Base-by-base conservation (phyloP, 2,113 vertebrate species). In the Cryptotis parvus region DNA sequence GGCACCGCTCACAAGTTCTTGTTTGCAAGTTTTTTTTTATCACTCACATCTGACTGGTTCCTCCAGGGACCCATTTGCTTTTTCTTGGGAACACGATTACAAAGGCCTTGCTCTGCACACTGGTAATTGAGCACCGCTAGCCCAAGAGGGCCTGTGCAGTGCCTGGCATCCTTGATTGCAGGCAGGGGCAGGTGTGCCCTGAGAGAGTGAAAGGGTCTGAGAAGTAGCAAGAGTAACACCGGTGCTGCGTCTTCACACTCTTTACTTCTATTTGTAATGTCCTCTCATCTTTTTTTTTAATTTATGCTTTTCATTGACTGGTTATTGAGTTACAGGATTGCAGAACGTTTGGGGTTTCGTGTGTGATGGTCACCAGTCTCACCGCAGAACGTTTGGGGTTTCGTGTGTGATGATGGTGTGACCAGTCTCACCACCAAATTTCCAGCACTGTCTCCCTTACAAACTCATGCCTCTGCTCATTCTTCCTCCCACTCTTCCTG, bases 21-120 rank as follows among this genome's bases (percentile, higher is more conserved):
- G 31, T 80, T 84, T 77, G 76, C 61, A 72, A 35, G 87, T 87
- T 68, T 68, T n/a, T n/a, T 33, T 72, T 76, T n/a, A 76, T 20
- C 0, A 1, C 29, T 85, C 58, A 24, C 7, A 29, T 78, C 33
- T 7, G 20, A n/a, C 66, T 86, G 49, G 11, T 66, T 86, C n/a
- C 63, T 77, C 41, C 33, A 27, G 29, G 52, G 82, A 6, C 29
- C n/a, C n/a, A 1, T 91, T 87, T 69, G 14, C 4, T 92, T 31
- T 84, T 76, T 22, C 35, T 58, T 55, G 31, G 14, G 35, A n/a
- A 8, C 55, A 45, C 4, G 31, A 61, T 89, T 88, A 26, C 39
- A 29, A 74, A 55, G n/a, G 69, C 12, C 45, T 31, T 81, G 35
- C 52, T 72, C 72, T 86, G 35, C 55, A 49, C 41, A 49, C 18